phyloP scores from a whole-genome alignment of 2,888 invertebrate genomes.

The Phyllotreta striolata region DNA sequence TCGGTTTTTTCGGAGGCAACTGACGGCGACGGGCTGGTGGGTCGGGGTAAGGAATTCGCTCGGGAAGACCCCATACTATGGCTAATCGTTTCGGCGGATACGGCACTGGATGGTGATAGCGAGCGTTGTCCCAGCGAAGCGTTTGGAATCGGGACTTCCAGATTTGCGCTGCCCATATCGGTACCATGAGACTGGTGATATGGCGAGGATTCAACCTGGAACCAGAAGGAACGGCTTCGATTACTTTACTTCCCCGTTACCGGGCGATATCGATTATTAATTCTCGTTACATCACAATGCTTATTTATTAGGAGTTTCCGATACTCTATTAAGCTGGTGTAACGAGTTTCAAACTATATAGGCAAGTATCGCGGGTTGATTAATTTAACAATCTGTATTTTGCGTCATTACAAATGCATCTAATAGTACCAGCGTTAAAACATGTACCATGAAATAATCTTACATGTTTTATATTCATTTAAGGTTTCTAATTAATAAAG shows the following conservation, averaged over 20 bases:
- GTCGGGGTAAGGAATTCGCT: constrained; percentile 76
- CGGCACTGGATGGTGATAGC: constrained; percentile 69
- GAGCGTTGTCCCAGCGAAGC: constrained; percentile 60
- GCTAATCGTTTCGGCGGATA: constrained; percentile 68
- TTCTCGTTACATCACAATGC: too few relatives aligned
- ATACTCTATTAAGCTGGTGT: too few relatives aligned
- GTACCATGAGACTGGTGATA: constrained; percentile 58
- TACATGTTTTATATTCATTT: too few relatives aligned
- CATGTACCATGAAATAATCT: too few relatives aligned
- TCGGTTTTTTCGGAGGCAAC: constrained; percentile 90
- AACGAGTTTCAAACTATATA: too few relatives aligned
- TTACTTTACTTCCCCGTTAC: neutral
- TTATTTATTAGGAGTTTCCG: too few relatives aligned
- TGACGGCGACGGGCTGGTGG: constrained; percentile 91
- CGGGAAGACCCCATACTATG: constrained; percentile 69
- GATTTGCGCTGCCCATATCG: constrained; percentile 56
- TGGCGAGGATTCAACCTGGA: constrained; percentile 59
- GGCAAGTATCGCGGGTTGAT: too few relatives aligned
- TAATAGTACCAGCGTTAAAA: too few relatives aligned
- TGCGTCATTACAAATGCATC: too few relatives aligned
- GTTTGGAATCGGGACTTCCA: constrained; percentile 60
- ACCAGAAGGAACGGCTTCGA: constrained; percentile 25
- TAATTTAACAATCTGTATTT: too few relatives aligned
- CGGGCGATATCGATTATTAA: constrained; percentile 7
- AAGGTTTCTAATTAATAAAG: too few relatives aligned